These are phyloP conservation scores for Heteromyza rotundicornis DNA, from an alignment of 2,888 invertebrate species.

Conservation along the genomic window DNA sequence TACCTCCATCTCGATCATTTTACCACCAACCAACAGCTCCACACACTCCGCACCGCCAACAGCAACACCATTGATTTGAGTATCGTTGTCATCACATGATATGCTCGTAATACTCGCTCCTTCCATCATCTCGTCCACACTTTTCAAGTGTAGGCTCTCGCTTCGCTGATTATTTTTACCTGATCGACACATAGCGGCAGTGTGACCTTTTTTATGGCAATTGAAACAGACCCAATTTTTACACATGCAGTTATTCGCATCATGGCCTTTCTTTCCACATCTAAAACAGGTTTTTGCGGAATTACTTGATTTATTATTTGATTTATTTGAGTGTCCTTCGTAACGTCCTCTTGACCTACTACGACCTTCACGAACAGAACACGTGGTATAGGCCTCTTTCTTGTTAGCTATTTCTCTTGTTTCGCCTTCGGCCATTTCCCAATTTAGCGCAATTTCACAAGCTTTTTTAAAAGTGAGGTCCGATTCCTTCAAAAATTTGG, in stretches of 20 bases:
- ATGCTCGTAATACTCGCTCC: not conserved
- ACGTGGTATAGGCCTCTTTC: not conserved
- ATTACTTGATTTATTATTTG: too few relatives aligned
- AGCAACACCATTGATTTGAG: too few relatives aligned
- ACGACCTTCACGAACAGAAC: not conserved
- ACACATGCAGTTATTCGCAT: too few relatives aligned
- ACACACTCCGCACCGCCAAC: too few relatives aligned
- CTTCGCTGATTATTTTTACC: too few relatives aligned
- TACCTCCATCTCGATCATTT: too few relatives aligned
- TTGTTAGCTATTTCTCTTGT: slow-evolving; percentile 11
- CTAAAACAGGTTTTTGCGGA: not conserved
- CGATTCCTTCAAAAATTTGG: slow-evolving; percentile 22
- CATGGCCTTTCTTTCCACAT: not conserved
- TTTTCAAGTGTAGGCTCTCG: not conserved
- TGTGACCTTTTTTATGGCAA: slow-evolving; percentile 19
- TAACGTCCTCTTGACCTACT: not conserved
- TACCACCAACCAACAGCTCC: too few relatives aligned
- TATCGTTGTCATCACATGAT: not conserved
- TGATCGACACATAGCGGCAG: too few relatives aligned
- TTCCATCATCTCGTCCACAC: not conserved
- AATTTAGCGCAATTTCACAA: slow-evolving; percentile 19
- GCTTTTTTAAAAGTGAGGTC: slow-evolving; percentile 16
- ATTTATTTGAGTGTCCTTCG: not conserved
- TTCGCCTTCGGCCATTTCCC: slow-evolving; percentile 21
- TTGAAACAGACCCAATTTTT: slow-evolving; percentile 18